A percentile compares a stretch with the other conserved stretches of the same genome.
phyloP scores from a whole-genome alignment of 2,113 vertebrate species.

The Numenius arquata region DNA sequence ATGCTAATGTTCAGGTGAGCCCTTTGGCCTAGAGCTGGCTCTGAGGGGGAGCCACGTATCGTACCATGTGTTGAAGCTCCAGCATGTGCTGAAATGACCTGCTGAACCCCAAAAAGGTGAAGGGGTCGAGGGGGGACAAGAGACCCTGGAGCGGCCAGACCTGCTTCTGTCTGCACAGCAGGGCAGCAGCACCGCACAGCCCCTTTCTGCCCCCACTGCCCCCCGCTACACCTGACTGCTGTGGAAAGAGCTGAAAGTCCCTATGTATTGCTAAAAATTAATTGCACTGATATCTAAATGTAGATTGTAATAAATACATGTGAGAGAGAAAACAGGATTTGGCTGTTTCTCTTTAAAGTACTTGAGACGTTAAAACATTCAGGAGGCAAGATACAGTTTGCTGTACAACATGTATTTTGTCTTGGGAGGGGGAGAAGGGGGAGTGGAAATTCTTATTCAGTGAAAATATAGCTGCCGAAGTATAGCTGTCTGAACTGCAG shows the following conservation, averaged over 20 bases:
- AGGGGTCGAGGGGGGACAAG: fast-evolving
- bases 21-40: fast-evolving
- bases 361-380: neutral
- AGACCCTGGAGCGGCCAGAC: fast-evolving
- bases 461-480: neutral
- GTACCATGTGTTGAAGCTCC: fast-evolving
- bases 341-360: neutral
- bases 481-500: neutral
- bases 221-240: fast-evolving
- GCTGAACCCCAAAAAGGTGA: fast-evolving
- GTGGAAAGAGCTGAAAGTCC: neutral
- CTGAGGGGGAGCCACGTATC: fast-evolving
- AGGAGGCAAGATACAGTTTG: neutral
- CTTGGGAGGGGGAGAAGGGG: fast-evolving
- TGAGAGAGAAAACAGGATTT: neutral
- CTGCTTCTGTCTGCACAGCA: fast-evolving
- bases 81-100: fast-evolving
- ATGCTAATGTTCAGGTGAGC: neutral
- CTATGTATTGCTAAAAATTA: fast-evolving
- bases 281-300: neutral
- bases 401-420: neutral
- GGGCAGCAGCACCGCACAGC: fast-evolving
- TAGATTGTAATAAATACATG: neutral
- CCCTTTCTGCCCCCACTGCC: fast-evolving
- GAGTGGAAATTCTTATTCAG: no score